Base-by-base conservation (phyloP, 2,797 vertebrate species). In the Sandelia bainsii region DNA sequence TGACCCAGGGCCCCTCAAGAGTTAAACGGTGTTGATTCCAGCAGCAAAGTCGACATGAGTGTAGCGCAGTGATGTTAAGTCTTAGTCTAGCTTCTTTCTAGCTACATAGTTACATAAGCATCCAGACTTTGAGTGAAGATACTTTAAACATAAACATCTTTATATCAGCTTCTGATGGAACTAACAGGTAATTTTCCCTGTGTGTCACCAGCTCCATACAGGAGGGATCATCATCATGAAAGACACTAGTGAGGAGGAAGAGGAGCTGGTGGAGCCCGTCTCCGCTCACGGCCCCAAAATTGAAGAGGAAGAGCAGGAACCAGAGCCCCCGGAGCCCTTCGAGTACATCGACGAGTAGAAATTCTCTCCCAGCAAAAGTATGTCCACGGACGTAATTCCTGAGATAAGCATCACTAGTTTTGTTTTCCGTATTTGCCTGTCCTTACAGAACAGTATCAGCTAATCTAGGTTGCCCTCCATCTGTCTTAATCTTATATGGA, bases 161-260 rank as follows among this genome's bases (percentile, higher is more conserved):
- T 29, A 29, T 29, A 29, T 29, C 27, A 29, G 27, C 27, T 29
- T 29, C 27, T 29, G 27, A 29, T 29, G 27, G 27, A 9, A 10
- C 49, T 45, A 8, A 39, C 39, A 32, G 11, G 0, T 60, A 4
- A 25, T 49, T 37, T 20, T 17, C 22, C 6, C 37, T 39, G 1
- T 70, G 6, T 53, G 20, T 80, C 48, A 10, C 32, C 92, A 99
- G 98, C 95, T 99, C 62, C 96, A 97, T 70, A 99, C 96, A 0
- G 98, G 98, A 1, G 98, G 98, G 59, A 99, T 99, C 92, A 99
- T 99, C 87, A 98, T 99, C 85, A 93, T 99, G 88, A 96, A 95
- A 83, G 98, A 99, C 85, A 99, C 97, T 85, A 99, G 98, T 6
- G 97, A 98, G 89, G 98, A 99, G 64, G 95, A 94, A 58, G 98